Percentiles rank a stretch among this genome's conserved stretches.
Conservation (phyloP, 2,888 invertebrate genomes). For the Euproctis similis region DNA sequence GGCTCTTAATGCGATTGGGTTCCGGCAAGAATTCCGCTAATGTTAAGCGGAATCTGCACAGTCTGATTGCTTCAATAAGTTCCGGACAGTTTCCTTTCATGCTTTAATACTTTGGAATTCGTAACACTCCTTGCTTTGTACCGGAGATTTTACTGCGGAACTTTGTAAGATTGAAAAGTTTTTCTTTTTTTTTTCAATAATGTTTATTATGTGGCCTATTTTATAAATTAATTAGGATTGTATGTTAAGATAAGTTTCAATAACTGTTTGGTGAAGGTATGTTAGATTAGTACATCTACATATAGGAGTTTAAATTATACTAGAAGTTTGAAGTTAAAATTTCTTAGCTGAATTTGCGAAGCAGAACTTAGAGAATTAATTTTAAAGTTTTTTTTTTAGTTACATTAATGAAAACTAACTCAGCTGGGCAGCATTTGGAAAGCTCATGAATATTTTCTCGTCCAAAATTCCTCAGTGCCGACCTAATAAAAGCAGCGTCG, state of each 20-base stretch:
- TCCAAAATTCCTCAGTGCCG: no score
- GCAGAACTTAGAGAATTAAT: no score
- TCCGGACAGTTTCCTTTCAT: slow-evolving; percentile 61
- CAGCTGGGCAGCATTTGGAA: no score
- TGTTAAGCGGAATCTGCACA: slow-evolving; percentile 66
- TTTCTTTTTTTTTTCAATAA: slow-evolving; percentile 15
- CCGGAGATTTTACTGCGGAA: slow-evolving; percentile 34
- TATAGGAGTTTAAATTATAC: no score
- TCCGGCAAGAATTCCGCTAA: slow-evolving; percentile 62
- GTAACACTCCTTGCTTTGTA: slow-evolving; percentile 33
- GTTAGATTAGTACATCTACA: neutral
- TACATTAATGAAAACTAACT: no score
- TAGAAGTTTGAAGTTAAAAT: no score
- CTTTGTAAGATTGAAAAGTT: slow-evolving; percentile 27
- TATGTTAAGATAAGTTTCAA: slow-evolving; percentile 15
- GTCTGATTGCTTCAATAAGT: slow-evolving; percentile 71
- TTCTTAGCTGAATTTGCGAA: no score
- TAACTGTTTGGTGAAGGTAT: slow-evolving; percentile 4
- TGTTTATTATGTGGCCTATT: slow-evolving; percentile 20
- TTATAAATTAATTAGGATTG: slow-evolving; percentile 18
- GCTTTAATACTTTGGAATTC: slow-evolving; percentile 62
- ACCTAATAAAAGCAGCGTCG: no score
- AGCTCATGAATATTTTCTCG: no score
- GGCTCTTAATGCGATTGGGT: slow-evolving; percentile 67
- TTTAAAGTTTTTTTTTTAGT: no score